Evolutionary conservation across 92 coral and sea anemone species (phyloP).

Genomic region (Siderastrea radians): DNA sequence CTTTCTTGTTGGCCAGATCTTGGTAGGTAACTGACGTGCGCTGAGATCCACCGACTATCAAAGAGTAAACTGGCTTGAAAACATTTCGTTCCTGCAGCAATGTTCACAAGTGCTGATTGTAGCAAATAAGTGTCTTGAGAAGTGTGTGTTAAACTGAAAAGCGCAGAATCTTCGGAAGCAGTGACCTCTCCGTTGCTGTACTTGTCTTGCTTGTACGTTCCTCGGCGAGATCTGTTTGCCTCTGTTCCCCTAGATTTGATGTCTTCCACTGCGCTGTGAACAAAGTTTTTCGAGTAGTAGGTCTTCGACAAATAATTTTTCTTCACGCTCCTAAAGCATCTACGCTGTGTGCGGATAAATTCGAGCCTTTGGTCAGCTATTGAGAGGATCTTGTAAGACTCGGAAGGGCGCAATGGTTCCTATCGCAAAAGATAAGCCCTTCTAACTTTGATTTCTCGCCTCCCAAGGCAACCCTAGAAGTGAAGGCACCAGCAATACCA

Average conservation of each 20-base stretch:
- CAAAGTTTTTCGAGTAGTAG: slow-evolving; percentile 14
- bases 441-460: slow-evolving; percentile 3
- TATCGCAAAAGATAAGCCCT: neutral
- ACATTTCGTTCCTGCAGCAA: neutral
- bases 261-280: slow-evolving; percentile 16
- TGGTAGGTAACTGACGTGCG: slow-evolving; percentile 8
- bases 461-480: slow-evolving; percentile 8
- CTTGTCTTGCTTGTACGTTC: slow-evolving; percentile 3
- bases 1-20: slow-evolving; percentile 20
- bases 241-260: neutral
- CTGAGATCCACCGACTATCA: slow-evolving; percentile 19
- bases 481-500: neutral
- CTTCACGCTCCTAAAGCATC: slow-evolving; percentile 10
- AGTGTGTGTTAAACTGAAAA: neutral
- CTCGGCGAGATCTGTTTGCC: neutral
- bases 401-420: neutral
- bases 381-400: neutral
- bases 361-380: slow-evolving; percentile 4
- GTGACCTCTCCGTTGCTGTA: neutral
- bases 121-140: slow-evolving; percentile 9
- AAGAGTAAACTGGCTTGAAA: slow-evolving; percentile 15
- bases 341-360: slow-evolving; percentile 3
- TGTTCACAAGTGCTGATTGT: slow-evolving; percentile 6
- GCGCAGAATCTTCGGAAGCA: neutral
- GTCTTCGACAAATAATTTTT: neutral